These are phyloP conservation scores for Euthynnus affinis DNA, from an alignment of 2,797 vertebrate species.

Conservation along the genomic window DNA sequence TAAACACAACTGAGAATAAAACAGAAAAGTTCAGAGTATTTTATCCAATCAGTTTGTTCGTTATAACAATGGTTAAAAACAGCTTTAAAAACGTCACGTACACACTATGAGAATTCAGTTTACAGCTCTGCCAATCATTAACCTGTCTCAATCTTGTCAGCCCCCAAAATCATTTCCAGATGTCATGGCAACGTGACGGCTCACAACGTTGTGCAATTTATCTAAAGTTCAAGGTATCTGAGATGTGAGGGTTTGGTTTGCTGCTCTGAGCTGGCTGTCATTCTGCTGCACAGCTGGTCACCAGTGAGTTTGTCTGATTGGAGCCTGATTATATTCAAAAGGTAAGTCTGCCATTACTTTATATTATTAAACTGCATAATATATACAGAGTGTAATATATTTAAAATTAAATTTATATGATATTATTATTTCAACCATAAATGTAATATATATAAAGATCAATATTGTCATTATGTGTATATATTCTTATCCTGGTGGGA, in stretches of 20 bases:
- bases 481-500: too few relatives aligned
- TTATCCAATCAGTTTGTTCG: neutral
- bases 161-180: slow-evolving; percentile 67
- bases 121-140: slow-evolving; percentile 76
- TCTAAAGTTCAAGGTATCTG: slow-evolving; percentile 78
- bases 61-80: too few relatives aligned
- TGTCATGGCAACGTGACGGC: slow-evolving; percentile 74
- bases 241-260: slow-evolving; percentile 4
- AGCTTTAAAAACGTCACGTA: too few relatives aligned
- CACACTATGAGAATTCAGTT: neutral
- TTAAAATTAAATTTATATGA: neutral
- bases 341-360: slow-evolving; percentile 44
- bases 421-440: too few relatives aligned
- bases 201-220: slow-evolving; percentile 71
- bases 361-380: too few relatives aligned
- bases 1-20: neutral
- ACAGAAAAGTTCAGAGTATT: neutral
- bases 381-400: neutral
- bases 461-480: too few relatives aligned
- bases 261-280: slow-evolving; percentile 35
- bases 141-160: slow-evolving; percentile 55
- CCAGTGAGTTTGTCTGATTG: slow-evolving; percentile 19
- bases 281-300: slow-evolving; percentile 30
- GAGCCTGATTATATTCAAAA: slow-evolving; percentile 18
- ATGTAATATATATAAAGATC: too few relatives aligned